Conservation (phyloP, 2,888 invertebrate genomes). For the Meteorus colon region DNA sequence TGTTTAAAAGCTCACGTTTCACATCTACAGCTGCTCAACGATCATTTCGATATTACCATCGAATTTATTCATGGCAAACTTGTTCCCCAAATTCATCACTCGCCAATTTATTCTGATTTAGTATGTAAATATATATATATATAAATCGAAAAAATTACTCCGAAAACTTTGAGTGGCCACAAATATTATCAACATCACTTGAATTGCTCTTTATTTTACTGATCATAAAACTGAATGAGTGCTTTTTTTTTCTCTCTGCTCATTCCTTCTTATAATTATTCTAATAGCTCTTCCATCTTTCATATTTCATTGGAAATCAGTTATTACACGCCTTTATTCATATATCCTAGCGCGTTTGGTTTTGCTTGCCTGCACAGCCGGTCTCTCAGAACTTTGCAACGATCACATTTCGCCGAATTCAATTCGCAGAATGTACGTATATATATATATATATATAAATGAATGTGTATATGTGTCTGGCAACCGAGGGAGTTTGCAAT, state of each 20-base stretch:
- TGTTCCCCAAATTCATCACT: too few species aligned
- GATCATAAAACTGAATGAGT: too few species aligned
- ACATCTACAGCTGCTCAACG: too few species aligned
- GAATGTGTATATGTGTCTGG: conserved; percentile 17
- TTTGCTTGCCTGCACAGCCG: conserved; percentile 22
- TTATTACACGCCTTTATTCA: neutral
- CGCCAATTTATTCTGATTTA: too few species aligned
- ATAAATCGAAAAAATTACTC: too few species aligned
- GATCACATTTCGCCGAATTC: conserved; percentile 43
- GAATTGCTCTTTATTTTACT: too few species aligned
- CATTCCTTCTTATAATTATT: neutral
- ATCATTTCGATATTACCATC: too few species aligned
- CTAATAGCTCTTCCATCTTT: neutral
- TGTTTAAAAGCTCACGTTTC: too few species aligned
- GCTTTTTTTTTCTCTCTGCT: neutral
- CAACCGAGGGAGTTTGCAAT: conserved; percentile 23
- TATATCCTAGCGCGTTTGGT: conserved; percentile 8
- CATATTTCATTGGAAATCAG: neutral
- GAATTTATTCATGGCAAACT: too few species aligned
- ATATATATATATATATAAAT: conserved; percentile 16
- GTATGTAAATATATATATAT: too few species aligned
- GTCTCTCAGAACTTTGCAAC: conserved; percentile 46
- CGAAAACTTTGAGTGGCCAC: too few species aligned
- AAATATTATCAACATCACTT: too few species aligned
- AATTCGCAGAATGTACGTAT: conserved; percentile 26